phyloP scores from a whole-genome alignment of 2,113 vertebrate genomes.

The Egretta garzetta region DNA sequence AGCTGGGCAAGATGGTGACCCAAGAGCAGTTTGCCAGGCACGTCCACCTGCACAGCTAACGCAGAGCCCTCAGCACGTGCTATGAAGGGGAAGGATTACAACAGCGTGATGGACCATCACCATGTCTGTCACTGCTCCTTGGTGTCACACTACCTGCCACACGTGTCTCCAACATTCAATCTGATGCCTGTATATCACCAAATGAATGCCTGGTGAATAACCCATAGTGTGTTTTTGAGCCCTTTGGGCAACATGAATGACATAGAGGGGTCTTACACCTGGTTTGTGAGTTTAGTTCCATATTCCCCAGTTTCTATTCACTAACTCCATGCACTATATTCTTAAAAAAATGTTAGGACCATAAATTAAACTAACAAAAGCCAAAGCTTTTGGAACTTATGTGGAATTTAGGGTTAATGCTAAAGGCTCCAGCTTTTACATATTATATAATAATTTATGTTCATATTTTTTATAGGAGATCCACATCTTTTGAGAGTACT shows the following conservation, averaged over 20 bases:
- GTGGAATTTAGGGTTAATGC: background rate
- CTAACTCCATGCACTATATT: background rate
- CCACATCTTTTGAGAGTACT: background rate
- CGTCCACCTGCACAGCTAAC: background rate
- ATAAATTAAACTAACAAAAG: background rate
- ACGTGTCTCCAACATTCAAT: fast-evolving
- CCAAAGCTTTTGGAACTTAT: fast-evolving
- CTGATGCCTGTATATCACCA: fast-evolving
- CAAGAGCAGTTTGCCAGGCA: background rate
- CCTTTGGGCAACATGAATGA: background rate
- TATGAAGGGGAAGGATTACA: background rate
- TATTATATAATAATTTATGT: background rate
- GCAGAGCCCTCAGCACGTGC: background rate
- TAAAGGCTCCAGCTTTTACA: background rate
- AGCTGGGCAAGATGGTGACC: background rate
- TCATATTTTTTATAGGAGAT: background rate
- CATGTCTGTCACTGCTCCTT: background rate
- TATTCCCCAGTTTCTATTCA: background rate
- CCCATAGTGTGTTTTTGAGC: background rate
- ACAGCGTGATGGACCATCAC: fast-evolving
- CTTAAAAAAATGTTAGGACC: background rate
- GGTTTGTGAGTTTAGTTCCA: background rate
- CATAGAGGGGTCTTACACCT: background rate
- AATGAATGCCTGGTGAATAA: background rate
- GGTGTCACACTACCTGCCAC: background rate